phyloP scores from a whole-genome alignment of 2,113 vertebrate species.

The Petrocephalus zakoni region DNA sequence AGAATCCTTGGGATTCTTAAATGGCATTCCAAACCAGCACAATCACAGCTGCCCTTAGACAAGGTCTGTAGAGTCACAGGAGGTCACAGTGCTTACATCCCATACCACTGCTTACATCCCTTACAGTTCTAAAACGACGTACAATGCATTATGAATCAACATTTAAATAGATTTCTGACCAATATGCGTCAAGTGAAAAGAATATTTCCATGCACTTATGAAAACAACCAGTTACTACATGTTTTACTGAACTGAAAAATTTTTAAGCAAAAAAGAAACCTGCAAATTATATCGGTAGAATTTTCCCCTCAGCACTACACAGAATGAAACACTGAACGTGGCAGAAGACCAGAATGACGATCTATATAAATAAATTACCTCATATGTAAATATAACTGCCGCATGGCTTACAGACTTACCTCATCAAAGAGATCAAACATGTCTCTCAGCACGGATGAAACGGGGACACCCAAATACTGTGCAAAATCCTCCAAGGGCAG shows the following conservation, averaged over 20 bases:
- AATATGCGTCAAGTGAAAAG: background rate
- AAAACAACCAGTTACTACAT: background rate
- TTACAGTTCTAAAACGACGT: background rate
- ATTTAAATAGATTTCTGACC: background rate
- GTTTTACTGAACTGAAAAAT: background rate
- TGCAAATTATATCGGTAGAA: background rate
- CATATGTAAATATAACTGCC: background rate
- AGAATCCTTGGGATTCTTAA: background rate
- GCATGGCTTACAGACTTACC: conserved; percentile 53
- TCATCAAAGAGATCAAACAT: conserved; percentile 90
- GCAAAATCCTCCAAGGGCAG: conserved; percentile 70
- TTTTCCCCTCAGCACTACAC: background rate
- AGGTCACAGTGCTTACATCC: background rate
- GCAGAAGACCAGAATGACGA: background rate
- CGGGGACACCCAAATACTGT: conserved; percentile 69
- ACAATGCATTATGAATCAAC: background rate
- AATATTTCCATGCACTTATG: background rate
- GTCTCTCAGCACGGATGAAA: conserved; percentile 70
- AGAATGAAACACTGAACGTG: background rate
- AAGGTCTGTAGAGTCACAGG: background rate
- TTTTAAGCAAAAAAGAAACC: background rate
- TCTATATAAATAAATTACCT: background rate
- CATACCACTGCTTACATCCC: background rate
- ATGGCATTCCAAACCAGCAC: background rate
- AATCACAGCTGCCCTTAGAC: background rate